Evolutionary conservation across 2,888 invertebrate genomes (phyloP).

Genomic region (Sisyra nigra): DNA sequence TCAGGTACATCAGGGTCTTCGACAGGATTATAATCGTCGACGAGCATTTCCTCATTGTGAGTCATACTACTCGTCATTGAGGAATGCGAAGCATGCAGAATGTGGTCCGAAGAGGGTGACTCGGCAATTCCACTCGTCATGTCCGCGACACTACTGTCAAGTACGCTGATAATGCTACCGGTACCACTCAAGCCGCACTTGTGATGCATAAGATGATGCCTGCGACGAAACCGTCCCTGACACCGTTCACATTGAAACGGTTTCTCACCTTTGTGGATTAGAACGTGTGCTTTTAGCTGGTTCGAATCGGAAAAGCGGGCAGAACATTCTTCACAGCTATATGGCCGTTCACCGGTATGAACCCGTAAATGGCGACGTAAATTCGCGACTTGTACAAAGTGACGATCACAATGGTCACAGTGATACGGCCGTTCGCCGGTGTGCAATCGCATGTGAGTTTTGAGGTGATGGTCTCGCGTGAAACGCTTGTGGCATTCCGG

Average conservation of each 20-base stretch:
- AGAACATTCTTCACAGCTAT: conserved; percentile 71
- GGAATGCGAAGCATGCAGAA: no score
- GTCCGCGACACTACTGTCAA: conserved; percentile 15
- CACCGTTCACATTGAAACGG: conserved; percentile 73
- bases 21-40: conserved; percentile 25
- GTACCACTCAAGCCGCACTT: conserved; percentile 45
- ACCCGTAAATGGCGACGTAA: conserved; percentile 75
- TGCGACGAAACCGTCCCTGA: conserved; percentile 61
- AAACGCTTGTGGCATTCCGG: conserved; percentile 83
- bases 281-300: conserved; percentile 75
- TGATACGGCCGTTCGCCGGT: conserved; percentile 89
- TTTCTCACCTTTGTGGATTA: conserved; percentile 82
- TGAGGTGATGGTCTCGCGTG: conserved; percentile 83
- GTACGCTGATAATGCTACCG: conserved; percentile 17
- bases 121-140: conserved; percentile 18
- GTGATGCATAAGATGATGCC: conserved; percentile 75
- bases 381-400: conserved; percentile 89
- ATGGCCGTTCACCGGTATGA: conserved; percentile 83
- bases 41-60: no score
- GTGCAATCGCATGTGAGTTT: conserved; percentile 83
- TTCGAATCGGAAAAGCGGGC: conserved; percentile 84
- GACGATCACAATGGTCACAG: conserved; percentile 80
- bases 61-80: no score
- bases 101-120: conserved; percentile 5
- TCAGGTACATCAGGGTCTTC: conserved; percentile 17